These are phyloP conservation scores for Octopus bimaculoides DNA, from an alignment of 1,140 invertebrate genomes.

Conservation along the genomic window DNA sequence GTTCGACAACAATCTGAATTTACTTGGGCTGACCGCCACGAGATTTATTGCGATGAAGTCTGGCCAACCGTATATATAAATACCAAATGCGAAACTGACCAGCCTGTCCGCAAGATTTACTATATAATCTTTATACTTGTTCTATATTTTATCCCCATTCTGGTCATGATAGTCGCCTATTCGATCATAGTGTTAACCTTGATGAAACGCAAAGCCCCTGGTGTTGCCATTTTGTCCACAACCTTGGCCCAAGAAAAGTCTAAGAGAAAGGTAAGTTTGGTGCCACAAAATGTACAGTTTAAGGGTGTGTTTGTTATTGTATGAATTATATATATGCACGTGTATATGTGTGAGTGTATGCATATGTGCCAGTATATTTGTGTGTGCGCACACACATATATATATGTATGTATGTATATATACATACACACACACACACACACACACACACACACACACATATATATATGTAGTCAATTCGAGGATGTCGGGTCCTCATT, in stretches of 20 bases:
- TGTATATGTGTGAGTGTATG: too few relatives aligned
- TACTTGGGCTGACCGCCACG: constrained; percentile 39
- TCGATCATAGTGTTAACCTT: constrained; percentile 51
- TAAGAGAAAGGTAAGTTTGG: constrained; percentile 39
- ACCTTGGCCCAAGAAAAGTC: constrained; percentile 33
- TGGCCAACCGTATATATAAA: constrained; percentile 39
- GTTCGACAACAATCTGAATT: constrained; percentile 32
- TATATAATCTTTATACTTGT: constrained; percentile 54
- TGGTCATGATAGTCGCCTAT: constrained; percentile 57
- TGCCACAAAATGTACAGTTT: too few relatives aligned
- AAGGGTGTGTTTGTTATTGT: too few relatives aligned
- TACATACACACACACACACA: too few relatives aligned
- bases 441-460: too few relatives aligned
- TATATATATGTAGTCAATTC: too few relatives aligned
- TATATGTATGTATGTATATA: too few relatives aligned
- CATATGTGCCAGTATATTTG: too few relatives aligned
- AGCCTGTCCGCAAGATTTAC: constrained; percentile 42
- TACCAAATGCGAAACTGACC: constrained; percentile 22
- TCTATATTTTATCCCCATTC: constrained; percentile 57
- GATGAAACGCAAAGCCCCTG: constrained; percentile 29
- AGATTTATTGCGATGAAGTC: constrained; percentile 45
- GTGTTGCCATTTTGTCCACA: constrained; percentile 25
- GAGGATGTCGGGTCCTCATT: too few relatives aligned
- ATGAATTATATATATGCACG: too few relatives aligned
- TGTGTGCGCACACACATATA: too few relatives aligned